These are phyloP conservation scores for Chromoteleia sp. DNA, from an alignment of 2,888 invertebrate genomes.

Conservation along the genomic window DNA sequence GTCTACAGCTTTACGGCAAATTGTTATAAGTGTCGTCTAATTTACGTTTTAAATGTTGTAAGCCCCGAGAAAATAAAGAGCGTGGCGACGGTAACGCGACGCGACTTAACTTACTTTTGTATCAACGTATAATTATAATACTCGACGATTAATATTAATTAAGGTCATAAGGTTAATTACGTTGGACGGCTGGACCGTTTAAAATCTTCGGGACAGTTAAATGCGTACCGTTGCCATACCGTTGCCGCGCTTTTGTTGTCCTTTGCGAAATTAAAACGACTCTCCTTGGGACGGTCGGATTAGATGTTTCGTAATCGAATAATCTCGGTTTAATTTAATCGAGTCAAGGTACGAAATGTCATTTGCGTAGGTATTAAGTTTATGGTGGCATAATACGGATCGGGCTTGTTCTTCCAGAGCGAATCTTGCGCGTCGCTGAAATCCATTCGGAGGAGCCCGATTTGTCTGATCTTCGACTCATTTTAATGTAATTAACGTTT, in stretches of 20 bases:
- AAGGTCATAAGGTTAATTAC: too few relatives aligned
- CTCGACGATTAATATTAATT: too few relatives aligned
- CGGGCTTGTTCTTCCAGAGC: slow-evolving; percentile 53
- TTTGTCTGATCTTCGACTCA: slow-evolving; percentile 83
- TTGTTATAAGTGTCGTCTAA: slow-evolving; percentile 32
- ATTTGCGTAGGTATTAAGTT: slow-evolving; percentile 46
- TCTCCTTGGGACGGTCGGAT: neutral
- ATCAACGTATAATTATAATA: too few relatives aligned
- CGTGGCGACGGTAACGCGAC: neutral
- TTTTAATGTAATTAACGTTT: slow-evolving; percentile 85
- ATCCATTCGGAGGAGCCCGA: slow-evolving; percentile 75
- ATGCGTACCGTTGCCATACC: too few relatives aligned
- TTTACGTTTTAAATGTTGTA: slow-evolving; percentile 12
- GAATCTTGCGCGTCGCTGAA: slow-evolving; percentile 65
- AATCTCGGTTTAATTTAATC: slow-evolving; percentile 32
- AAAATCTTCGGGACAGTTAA: too few relatives aligned
- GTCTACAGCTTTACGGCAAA: slow-evolving; percentile 31
- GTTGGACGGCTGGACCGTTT: too few relatives aligned
- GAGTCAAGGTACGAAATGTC: slow-evolving; percentile 36
- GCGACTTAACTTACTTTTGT: too few relatives aligned
- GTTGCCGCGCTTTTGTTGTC: too few relatives aligned
- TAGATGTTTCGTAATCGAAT: slow-evolving; percentile 22
- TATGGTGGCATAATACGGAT: slow-evolving; percentile 36
- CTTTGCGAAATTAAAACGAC: neutral
- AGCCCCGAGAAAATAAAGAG: neutral